Percentiles rank a stretch among this genome's conserved stretches.
phyloP scores from a whole-genome alignment of 1,140 invertebrate genomes.

The Temnothorax nylanderi region DNA sequence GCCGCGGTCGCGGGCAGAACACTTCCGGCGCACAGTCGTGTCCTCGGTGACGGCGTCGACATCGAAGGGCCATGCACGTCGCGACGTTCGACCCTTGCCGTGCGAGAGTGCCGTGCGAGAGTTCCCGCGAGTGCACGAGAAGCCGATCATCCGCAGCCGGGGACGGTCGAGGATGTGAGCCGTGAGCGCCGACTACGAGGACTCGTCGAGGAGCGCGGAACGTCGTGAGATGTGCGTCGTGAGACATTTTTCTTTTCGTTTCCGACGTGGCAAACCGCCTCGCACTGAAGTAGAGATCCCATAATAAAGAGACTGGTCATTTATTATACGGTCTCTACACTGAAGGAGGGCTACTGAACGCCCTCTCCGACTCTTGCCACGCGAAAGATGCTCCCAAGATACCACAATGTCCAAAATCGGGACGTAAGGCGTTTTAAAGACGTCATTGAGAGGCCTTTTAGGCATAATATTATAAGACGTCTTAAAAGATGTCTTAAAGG shows the following conservation, averaged over 20 bases:
- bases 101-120: not conserved
- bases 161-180: slow-evolving; percentile 16
- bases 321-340: too few species aligned
- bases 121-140: not conserved
- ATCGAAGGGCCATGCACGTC: not conserved
- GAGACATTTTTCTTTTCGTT: not conserved
- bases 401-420: too few species aligned
- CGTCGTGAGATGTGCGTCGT: slow-evolving; percentile 23
- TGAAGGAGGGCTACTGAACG: too few species aligned
- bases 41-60: slow-evolving; percentile 60
- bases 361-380: too few species aligned
- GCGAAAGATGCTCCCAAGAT: too few species aligned
- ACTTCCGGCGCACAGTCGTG: slow-evolving; percentile 37
- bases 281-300: too few species aligned
- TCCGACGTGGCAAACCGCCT: not conserved
- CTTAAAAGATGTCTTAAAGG: too few species aligned
- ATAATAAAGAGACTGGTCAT: too few species aligned
- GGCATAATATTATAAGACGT: too few species aligned
- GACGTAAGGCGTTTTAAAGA: too few species aligned
- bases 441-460: too few species aligned
- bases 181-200: not conserved
- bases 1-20: slow-evolving; percentile 57
- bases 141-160: not conserved
- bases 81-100: slow-evolving; percentile 18
- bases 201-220: slow-evolving; percentile 8